phyloP scores from a whole-genome alignment of 2,113 vertebrate genomes.

The Propithecus coquereli region DNA sequence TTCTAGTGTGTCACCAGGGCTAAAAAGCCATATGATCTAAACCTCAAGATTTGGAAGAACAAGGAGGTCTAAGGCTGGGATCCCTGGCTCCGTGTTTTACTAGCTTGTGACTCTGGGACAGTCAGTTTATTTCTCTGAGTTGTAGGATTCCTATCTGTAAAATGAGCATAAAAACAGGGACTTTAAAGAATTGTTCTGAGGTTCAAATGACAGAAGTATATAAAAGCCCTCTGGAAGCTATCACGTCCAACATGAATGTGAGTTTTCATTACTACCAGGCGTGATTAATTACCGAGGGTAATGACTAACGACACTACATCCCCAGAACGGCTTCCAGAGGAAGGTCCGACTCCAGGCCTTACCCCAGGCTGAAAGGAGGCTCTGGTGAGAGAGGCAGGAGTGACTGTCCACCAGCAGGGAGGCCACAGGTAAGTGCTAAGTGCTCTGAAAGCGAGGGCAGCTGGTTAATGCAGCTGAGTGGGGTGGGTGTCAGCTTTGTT shows the following conservation, averaged over 20 bases:
- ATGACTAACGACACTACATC: constrained; percentile 28
- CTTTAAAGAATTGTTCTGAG: background rate
- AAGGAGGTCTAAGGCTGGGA: background rate
- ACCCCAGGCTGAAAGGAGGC: background rate
- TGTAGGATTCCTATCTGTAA: constrained; percentile 37
- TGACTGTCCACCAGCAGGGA: background rate
- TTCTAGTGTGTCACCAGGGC: constrained; percentile 70
- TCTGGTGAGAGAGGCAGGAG: background rate
- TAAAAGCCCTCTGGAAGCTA: constrained; percentile 44
- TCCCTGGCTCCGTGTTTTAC: background rate
- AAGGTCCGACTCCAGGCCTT: background rate
- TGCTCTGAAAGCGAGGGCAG: background rate
- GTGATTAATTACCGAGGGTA: background rate
- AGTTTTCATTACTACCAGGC: constrained; percentile 39
- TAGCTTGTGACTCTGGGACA: background rate
- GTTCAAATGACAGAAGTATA: background rate
- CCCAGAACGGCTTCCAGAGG: constrained; percentile 52
- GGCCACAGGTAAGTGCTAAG: background rate
- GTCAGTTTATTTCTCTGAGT: background rate
- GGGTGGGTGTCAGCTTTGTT: background rate
- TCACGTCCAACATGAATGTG: background rate
- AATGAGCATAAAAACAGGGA: constrained; percentile 14
- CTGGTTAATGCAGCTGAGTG: background rate
- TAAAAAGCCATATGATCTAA: background rate
- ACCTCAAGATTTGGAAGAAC: background rate